phyloP scores from a whole-genome alignment of 2,888 invertebrate species.

The Noctua fimbriata region DNA sequence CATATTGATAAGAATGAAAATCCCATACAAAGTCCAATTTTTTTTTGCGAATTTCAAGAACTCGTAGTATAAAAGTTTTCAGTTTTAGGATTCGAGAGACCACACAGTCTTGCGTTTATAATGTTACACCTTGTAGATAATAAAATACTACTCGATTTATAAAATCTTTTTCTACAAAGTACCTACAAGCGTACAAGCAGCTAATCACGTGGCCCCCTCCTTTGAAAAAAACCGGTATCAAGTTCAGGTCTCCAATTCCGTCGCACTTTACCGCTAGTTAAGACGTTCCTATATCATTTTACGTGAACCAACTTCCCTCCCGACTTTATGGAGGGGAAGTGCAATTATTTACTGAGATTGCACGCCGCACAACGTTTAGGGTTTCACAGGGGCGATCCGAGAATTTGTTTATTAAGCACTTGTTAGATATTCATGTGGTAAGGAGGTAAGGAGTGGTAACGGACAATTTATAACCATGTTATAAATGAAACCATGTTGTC shows the following conservation, averaged over 20 bases:
- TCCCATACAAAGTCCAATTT: too few relatives aligned
- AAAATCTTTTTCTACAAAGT: neutral
- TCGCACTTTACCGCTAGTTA: constrained; percentile 59
- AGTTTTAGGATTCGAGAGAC: too few relatives aligned
- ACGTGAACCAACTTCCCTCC: constrained; percentile 56
- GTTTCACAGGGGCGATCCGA: constrained; percentile 59
- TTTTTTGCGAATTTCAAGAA: too few relatives aligned
- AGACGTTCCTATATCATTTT: constrained; percentile 62
- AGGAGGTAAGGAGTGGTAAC: too few relatives aligned
- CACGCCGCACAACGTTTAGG: constrained; percentile 61
- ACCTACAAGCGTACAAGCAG: neutral
- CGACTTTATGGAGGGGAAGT: constrained; percentile 67
- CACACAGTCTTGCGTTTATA: too few relatives aligned
- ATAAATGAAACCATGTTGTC: constrained; percentile 56
- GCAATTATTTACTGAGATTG: constrained; percentile 74
- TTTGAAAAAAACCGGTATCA: constrained; percentile 46
- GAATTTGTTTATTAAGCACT: constrained; percentile 62
- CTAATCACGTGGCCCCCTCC: neutral
- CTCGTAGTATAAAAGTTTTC: too few relatives aligned
- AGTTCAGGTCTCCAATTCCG: constrained; percentile 55
- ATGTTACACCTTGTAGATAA: neutral
- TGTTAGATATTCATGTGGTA: constrained; percentile 53
- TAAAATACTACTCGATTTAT: neutral
- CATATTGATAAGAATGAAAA: too few relatives aligned
- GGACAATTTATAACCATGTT: too few relatives aligned